phyloP scores from a whole-genome alignment of 2,797 vertebrate genomes.

The Ataeniobius toweri region DNA sequence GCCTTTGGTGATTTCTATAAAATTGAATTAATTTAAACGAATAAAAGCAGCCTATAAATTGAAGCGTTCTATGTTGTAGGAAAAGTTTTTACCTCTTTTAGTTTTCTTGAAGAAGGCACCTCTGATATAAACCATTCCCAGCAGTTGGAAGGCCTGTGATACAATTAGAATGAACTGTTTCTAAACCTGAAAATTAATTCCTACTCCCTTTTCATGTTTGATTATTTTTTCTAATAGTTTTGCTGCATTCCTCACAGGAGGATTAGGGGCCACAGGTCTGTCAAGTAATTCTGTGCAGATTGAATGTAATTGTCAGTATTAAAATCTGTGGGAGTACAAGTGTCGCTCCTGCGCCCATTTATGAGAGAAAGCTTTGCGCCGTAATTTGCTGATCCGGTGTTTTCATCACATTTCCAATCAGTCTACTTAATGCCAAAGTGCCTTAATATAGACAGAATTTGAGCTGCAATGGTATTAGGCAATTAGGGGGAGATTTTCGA shows the following conservation, averaged over 20 bases:
- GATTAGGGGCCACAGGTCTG: conserved; percentile 79
- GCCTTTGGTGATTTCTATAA: background rate
- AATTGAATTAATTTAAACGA: background rate
- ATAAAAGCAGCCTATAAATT: background rate
- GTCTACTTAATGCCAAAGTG: conserved; percentile 92
- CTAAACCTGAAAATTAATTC: background rate
- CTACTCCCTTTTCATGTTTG: background rate
- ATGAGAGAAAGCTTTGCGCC: conserved; percentile 84
- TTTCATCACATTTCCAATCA: conserved; percentile 99
- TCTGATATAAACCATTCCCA: background rate
- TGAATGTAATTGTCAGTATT: conserved; percentile 98
- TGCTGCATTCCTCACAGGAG: conserved; percentile 77
- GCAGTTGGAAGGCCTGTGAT: background rate
- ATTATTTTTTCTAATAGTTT: background rate
- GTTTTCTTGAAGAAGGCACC: background rate
- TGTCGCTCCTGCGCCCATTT: conserved; percentile 91
- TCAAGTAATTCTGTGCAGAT: conserved; percentile 87
- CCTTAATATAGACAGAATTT: conserved; percentile 95
- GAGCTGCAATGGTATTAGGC: conserved; percentile 97
- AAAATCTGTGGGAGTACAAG: conserved; percentile 94
- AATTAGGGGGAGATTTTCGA: conserved; percentile 94
- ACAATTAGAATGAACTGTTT: background rate
- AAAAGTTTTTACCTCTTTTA: background rate
- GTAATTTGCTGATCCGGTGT: conserved; percentile 98
- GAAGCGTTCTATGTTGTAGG: background rate